Evolutionary conservation across 2,113 vertebrate species (phyloP).

Genomic region (Microtus montanus): DNA sequence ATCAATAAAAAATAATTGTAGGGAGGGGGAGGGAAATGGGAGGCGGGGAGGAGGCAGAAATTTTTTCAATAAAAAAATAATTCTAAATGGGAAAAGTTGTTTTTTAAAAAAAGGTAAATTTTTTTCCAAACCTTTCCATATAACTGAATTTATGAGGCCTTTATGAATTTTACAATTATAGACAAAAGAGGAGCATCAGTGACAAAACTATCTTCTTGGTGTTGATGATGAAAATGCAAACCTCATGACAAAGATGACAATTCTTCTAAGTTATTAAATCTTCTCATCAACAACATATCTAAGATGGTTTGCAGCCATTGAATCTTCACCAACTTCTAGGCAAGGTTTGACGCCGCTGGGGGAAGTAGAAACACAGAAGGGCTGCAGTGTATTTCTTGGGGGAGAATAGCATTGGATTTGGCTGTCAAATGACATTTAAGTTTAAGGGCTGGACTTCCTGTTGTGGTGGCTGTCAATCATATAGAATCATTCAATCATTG

Average conservation of each 20-base stretch:
- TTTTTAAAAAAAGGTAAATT: neutral
- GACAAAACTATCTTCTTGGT: neutral
- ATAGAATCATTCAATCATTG: rapidly evolving
- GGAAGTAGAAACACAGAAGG: neutral
- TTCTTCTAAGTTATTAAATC: neutral
- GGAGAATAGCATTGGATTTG: neutral
- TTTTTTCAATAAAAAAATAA: neutral
- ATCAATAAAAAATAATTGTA: neutral
- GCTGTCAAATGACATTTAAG: neutral
- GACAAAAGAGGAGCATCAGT: neutral
- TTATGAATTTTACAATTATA: neutral
- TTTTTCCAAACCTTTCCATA: neutral
- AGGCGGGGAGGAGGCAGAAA: too few species aligned
- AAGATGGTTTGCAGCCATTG: rapidly evolving
- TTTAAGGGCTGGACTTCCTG: rapidly evolving
- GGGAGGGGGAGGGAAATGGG: too few species aligned
- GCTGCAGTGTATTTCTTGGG: neutral
- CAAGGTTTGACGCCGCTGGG: rapidly evolving
- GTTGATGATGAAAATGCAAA: neutral
- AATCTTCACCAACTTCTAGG: neutral
- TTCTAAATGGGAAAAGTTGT: neutral
- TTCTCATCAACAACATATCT: neutral
- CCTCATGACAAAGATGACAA: neutral
- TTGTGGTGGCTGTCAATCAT: rapidly evolving
- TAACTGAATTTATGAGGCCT: neutral